phyloP scores from a whole-genome alignment of 64 coral and sea anemone genomes.

The Porites lutea region DNA sequence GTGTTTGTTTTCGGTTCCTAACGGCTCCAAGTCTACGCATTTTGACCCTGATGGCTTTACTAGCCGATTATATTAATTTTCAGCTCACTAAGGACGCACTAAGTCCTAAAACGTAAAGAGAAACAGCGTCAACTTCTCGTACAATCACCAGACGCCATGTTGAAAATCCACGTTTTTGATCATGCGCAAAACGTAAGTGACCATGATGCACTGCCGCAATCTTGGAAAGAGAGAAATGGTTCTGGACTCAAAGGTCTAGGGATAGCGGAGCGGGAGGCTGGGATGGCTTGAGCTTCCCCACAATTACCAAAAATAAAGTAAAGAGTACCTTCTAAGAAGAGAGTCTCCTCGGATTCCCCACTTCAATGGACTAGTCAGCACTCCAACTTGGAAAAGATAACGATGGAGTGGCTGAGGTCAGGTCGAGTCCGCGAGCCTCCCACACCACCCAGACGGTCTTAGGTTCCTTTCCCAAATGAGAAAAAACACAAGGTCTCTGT shows the following conservation, averaged over 20 bases:
- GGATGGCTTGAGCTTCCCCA: too few relatives aligned
- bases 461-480: too few relatives aligned
- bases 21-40: constrained; percentile 62
- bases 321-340: too few relatives aligned
- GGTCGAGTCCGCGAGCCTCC: too few relatives aligned
- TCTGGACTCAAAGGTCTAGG: neutral
- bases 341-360: too few relatives aligned
- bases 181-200: constrained; percentile 31
- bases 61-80: neutral
- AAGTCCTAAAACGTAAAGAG: neutral
- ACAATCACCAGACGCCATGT: constrained; percentile 59
- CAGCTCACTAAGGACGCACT: neutral
- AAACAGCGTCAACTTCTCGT: neutral
- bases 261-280: neutral
- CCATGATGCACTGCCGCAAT: constrained; percentile 31
- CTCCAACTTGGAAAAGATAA: too few relatives aligned
- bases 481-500: too few relatives aligned
- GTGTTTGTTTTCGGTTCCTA: constrained; percentile 85
- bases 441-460: too few relatives aligned
- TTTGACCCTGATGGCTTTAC: neutral
- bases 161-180: constrained; percentile 58
- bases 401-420: too few relatives aligned
- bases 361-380: too few relatives aligned
- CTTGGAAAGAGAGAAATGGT: neutral
- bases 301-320: too few relatives aligned